Percentiles rank a stretch among this genome's conserved stretches.
Conservation (phyloP, 2,113 vertebrate species). For the Lucifuga dentata region DNA sequence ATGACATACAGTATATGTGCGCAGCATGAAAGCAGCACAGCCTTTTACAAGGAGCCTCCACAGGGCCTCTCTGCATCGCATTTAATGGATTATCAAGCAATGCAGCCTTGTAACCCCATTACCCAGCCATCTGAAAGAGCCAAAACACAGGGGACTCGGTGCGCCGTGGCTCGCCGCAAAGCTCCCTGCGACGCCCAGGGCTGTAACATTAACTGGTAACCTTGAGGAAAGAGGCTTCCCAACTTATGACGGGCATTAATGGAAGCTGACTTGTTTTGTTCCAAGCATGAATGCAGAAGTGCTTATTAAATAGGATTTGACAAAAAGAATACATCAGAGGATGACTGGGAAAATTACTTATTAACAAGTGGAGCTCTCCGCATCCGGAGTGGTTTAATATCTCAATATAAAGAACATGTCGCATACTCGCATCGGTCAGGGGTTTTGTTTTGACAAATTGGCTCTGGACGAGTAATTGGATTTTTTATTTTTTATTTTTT, state of each 20-base stretch:
- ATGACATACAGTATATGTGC: slow-evolving; percentile 6
- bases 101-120: slow-evolving; percentile 29
- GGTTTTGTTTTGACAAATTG: slow-evolving; percentile 49
- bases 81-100: slow-evolving; percentile 17
- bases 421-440: slow-evolving; percentile 7
- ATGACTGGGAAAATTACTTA: slow-evolving; percentile 40
- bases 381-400: slow-evolving; percentile 35
- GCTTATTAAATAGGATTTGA: slow-evolving; percentile 51
- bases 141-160: slow-evolving; percentile 24
- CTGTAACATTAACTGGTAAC: slow-evolving; percentile 31
- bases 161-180: slow-evolving; percentile 2
- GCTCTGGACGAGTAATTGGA: slow-evolving; percentile 45
- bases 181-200: slow-evolving; percentile 10
- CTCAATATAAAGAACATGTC: slow-evolving; percentile 32
- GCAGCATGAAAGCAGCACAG: slow-evolving; percentile 5
- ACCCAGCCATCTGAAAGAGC: slow-evolving; percentile 5
- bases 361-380: slow-evolving; percentile 50
- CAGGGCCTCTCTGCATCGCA: slow-evolving; percentile 14
- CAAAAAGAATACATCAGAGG: slow-evolving; percentile 34
- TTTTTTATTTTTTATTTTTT: too few species aligned
- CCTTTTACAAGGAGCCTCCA: neutral
- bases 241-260: slow-evolving; percentile 29
- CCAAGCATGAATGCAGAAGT: slow-evolving; percentile 20
- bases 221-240: slow-evolving; percentile 34
- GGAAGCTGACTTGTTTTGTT: slow-evolving; percentile 40